Evolutionary conservation across 2,113 vertebrate genomes (phyloP), one percentile per base, ranked within the genome.

Genomic region (Falco punctatus): DNA sequence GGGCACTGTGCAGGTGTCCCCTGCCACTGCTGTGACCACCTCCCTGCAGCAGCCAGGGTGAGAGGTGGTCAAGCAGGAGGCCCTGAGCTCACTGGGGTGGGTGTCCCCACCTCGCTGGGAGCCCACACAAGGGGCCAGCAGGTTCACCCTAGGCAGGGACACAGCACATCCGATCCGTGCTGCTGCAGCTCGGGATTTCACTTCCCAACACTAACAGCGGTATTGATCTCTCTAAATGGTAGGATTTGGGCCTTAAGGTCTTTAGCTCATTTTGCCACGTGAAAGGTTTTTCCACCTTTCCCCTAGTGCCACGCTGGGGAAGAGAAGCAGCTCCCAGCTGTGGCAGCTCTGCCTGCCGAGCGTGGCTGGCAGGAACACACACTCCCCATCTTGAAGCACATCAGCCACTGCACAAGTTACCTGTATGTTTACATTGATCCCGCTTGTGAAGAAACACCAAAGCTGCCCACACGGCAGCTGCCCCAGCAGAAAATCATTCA

Each of bases 281-380:
- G 66, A 51, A n/a, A 67, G 44, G 24, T 62, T 80, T 86, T 62
- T 35, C 59, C 7, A 33, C 24, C 55, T 74, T 51, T 91, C 19
- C 27, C 20, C 10, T 13, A 4, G 55, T 32, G 65, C 52, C 48
- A 14, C 1, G 1, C 38, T 16, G n/a, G 55, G 69, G 46, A 55
- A 32, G 38, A 20, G 57, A 35, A 79, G 65, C 11, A 2, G 44
- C 28, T 90, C 38, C 48, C 17, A 21, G 70, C 23, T 15, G 1
- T 0, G 0, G 65, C 71, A 40, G 35, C 35, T 51, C 13, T 69
- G 40, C 28, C 70, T 15, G 15, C 30, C 1, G 2, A 46, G 61
- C 0, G 0, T 3, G 1, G 33, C 72, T 59, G 32, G 32, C 55
- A 51, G 44, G 24, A 64, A 4, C 1, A 0, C 30, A 3, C 7